Conservation (phyloP, 2,888 invertebrate genomes). For the Lamproptera curius region DNA sequence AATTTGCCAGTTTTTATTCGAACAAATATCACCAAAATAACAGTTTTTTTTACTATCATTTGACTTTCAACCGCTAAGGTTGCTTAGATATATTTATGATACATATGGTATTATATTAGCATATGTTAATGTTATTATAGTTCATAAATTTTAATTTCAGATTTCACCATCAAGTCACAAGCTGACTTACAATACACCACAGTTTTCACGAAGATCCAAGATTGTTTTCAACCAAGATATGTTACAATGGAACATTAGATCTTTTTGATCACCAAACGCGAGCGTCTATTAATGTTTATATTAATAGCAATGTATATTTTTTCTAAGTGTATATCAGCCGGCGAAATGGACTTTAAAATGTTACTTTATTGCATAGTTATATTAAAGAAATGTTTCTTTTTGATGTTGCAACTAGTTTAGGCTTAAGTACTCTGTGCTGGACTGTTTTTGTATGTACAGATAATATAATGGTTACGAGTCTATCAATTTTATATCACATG, state of each 20-base stretch:
- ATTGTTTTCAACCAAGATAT: conserved; percentile 7
- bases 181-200: conserved; percentile 23
- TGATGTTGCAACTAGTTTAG: conserved; percentile 59
- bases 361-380: conserved; percentile 50
- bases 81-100: too few relatives aligned
- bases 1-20: too few relatives aligned
- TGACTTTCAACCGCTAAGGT: too few relatives aligned
- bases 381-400: conserved; percentile 43
- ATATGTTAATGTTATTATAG: too few relatives aligned
- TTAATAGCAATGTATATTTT: conserved; percentile 71
- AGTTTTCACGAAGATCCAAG: conserved; percentile 18
- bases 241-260: conserved; percentile 10
- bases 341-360: conserved; percentile 43
- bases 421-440: conserved; percentile 45
- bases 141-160: conserved; percentile 20
- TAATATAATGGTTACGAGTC: conserved; percentile 24
- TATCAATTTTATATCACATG: conserved; percentile 19
- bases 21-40: too few relatives aligned
- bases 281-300: conserved; percentile 40
- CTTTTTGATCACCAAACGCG: not conserved
- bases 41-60: too few relatives aligned
- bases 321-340: conserved; percentile 70
- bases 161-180: conserved; percentile 20
- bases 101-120: too few relatives aligned
- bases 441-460: conserved; percentile 51